phyloP scores from a whole-genome alignment of 1,140 invertebrate species.

The Hesperophylax magnus region DNA sequence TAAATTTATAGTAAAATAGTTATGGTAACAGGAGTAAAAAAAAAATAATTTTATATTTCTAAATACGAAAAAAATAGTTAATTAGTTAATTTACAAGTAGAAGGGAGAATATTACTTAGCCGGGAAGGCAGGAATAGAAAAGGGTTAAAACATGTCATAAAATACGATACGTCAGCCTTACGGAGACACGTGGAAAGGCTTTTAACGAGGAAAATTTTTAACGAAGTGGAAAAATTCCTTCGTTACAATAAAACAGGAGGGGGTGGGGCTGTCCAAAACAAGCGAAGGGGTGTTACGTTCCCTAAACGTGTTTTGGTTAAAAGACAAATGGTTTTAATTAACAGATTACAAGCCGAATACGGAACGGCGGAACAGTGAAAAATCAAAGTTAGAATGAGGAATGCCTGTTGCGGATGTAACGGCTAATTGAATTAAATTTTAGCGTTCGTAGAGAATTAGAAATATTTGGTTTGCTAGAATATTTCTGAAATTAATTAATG shows the following conservation, averaged over 20 bases:
- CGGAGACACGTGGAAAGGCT: constrained; percentile 13
- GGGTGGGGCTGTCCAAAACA: constrained; percentile 17
- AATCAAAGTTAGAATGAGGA: constrained; percentile 50
- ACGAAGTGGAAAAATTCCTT: constrained; percentile 57
- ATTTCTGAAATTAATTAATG: too few species aligned
- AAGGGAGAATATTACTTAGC: background rate
- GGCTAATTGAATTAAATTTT: constrained; percentile 45
- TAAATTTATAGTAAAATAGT: too few species aligned
- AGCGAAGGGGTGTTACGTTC: constrained; percentile 48
- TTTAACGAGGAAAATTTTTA: constrained; percentile 54
- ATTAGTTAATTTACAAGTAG: too few species aligned
- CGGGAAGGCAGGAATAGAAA: constrained; percentile 8
- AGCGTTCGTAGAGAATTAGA: too few species aligned
- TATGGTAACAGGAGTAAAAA: too few species aligned
- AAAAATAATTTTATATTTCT: too few species aligned
- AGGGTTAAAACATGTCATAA: background rate
- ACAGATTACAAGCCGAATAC: constrained; percentile 53
- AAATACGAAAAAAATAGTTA: too few species aligned
- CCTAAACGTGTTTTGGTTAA: constrained; percentile 56
- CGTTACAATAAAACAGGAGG: constrained; percentile 28
- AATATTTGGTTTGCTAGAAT: too few species aligned
- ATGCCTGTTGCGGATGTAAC: constrained; percentile 13
- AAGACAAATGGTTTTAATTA: constrained; percentile 59
- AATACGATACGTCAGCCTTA: background rate
- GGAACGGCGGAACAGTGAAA: constrained; percentile 44